These are phyloP conservation scores for Numida meleagris DNA, from an alignment of 2,113 vertebrate species.

Conservation along the genomic window DNA sequence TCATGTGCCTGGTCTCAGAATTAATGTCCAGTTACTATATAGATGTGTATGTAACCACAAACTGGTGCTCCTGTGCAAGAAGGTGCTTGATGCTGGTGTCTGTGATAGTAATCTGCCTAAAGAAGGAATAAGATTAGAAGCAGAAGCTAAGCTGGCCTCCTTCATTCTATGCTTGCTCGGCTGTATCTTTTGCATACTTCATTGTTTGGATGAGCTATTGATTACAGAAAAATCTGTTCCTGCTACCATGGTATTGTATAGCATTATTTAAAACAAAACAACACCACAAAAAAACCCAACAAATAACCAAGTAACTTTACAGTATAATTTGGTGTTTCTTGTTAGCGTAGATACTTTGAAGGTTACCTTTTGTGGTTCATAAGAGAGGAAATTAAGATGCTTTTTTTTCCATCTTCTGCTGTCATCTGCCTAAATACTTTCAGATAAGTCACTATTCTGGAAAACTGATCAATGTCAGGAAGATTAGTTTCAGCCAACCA, in stretches of 20 bases:
- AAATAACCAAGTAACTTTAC: not conserved
- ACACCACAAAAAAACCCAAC: not conserved
- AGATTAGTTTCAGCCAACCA: not conserved
- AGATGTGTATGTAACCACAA: not conserved
- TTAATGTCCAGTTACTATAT: fast-evolving
- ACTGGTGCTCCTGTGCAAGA: not conserved
- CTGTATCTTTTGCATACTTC: not conserved
- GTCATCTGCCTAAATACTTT: not conserved
- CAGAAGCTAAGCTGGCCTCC: not conserved
- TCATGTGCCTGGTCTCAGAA: fast-evolving
- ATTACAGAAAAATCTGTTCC: not conserved
- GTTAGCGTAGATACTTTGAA: not conserved
- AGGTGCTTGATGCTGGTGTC: fast-evolving
- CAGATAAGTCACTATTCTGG: not conserved
- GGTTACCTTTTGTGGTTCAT: not conserved
- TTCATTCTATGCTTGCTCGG: not conserved
- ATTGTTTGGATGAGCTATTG: not conserved
- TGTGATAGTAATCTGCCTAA: not conserved
- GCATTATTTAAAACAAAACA: not conserved
- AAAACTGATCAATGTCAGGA: not conserved
- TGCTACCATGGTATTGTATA: not conserved
- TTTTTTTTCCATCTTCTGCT: not conserved
- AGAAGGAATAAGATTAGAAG: not conserved
- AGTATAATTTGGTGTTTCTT: not conserved
- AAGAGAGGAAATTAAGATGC: not conserved